phyloP scores from a whole-genome alignment of 2,797 vertebrate species.

The Sylvilagus floridanus region DNA sequence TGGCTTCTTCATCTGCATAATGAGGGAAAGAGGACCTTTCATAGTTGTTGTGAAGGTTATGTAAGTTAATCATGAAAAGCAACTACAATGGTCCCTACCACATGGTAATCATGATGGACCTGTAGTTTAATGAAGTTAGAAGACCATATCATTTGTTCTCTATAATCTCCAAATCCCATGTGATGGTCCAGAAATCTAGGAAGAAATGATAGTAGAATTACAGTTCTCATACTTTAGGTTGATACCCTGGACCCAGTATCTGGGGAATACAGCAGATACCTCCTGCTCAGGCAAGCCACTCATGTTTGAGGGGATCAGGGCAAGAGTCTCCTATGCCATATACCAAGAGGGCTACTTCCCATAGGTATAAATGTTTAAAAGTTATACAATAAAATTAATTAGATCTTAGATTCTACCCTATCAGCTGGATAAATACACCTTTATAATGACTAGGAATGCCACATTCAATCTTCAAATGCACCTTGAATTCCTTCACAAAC shows the following conservation, averaged over 20 bases:
- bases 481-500: neutral
- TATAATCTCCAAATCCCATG: neutral
- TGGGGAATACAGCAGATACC: neutral
- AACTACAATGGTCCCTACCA: too few relatives aligned
- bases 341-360: neutral
- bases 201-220: neutral
- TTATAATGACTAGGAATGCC: neutral
- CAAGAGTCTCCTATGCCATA: fast-evolving
- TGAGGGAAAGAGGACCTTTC: neutral
- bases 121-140: neutral
- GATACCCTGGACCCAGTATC: neutral
- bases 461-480: neutral
- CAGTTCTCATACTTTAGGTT: neutral
- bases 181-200: neutral
- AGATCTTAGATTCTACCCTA: neutral
- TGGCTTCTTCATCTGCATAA: neutral
- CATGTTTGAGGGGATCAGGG: neutral
- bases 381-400: neutral
- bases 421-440: neutral
- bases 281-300: neutral
- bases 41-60: neutral
- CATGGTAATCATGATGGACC: neutral
- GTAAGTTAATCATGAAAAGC: neutral
- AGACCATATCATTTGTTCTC: neutral
- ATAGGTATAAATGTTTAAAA: neutral